Percentiles rank a stretch among this genome's conserved stretches.
These are phyloP conservation scores for Dyspetes luteomarginatus DNA, from an alignment of 2,888 invertebrate species.

Conservation along the genomic window DNA sequence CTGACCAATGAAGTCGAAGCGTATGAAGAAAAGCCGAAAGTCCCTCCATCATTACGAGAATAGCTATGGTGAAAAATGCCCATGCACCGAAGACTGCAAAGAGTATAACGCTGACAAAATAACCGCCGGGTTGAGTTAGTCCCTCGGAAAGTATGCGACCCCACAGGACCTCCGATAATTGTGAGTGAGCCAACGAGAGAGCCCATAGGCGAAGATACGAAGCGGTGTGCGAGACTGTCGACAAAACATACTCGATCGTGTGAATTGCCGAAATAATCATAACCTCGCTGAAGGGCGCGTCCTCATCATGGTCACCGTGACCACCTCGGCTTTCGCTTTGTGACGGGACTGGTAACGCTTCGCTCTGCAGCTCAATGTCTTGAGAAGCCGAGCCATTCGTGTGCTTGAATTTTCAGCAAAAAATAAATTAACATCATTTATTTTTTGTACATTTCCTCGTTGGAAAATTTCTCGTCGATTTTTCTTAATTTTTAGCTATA, in stretches of 20 bases:
- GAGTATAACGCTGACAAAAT: conserved; percentile 84
- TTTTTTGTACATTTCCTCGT: too few relatives aligned
- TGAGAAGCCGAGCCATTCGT: conserved; percentile 82
- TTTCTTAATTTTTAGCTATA: too few relatives aligned
- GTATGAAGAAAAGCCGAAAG: conserved; percentile 96
- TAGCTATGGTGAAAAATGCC: conserved; percentile 92
- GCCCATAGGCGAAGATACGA: conserved; percentile 99
- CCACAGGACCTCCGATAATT: conserved; percentile 93
- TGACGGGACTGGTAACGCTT: conserved; percentile 84
- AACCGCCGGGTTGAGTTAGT: conserved; percentile 76
- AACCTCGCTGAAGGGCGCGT: conserved; percentile 92
- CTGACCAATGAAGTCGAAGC: conserved; percentile 93
- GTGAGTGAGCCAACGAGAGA: conserved; percentile 96
- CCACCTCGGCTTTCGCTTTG: conserved; percentile 85
- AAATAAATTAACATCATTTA: too few relatives aligned
- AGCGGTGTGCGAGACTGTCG: conserved; percentile 98
- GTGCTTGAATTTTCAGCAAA: conserved; percentile 64
- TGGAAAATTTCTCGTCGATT: too few relatives aligned
- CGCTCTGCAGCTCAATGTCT: conserved; percentile 86
- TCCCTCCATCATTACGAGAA: conserved; percentile 95
- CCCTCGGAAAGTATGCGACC: conserved; percentile 87
- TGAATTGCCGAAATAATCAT: conserved; percentile 98
- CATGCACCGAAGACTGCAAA: conserved; percentile 90
- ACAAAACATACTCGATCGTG: conserved; percentile 98
- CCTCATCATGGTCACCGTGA: conserved; percentile 84